Evolutionary conservation across 1,140 invertebrate genomes (phyloP), one percentile per base, ranked within the genome.

Genomic region (Leptinotarsa texana): DNA sequence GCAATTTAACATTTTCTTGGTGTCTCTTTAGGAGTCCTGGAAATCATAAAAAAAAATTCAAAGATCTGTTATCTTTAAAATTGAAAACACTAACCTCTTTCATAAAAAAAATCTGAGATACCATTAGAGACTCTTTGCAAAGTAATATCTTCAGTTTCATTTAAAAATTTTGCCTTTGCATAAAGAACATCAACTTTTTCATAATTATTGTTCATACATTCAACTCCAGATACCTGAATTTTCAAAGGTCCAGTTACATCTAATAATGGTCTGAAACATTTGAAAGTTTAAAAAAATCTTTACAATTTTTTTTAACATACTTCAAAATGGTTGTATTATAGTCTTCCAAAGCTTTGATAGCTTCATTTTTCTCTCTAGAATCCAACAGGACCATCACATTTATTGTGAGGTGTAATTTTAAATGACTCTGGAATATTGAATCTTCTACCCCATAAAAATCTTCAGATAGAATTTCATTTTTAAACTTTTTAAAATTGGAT

Each of bases 341-440:
- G 69, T 86, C 78, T 33, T 87, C 77, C 3, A 93, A 83, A 57
- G 87, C 79, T 51, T 88, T 77, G 1, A 85, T 76, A 57, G 91
- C 91, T 80, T 86, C 77, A 51, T 87, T 66, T 80, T 86, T 85
- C 81, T 95, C 94, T 66, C 83, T 80, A 51, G 93, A 88, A 84
- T 93, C 90, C 72, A 94, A 86, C 68, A 96, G 85, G 21, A 89
- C 89, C 81, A 95, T 85, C 11, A 92, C 89, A 63, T 89, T 90
- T 61, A 95, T 80, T 0, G 94, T 96, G 24, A 96, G 76, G 86
- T 96, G 95, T 5, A 96, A 85, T 85, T 92, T 94, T 18, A 86
- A 80, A 3, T 91, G 85, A 70, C 82, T 87, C 83, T 93, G 91
- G 86, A 96, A 96, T 72, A 95, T 82, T 15, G 83, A 86, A 73